Evolutionary conservation across 1,140 invertebrate species (phyloP), one percentile per base, ranked within the genome.

Genomic region (Gonatopus flavifemur): DNA sequence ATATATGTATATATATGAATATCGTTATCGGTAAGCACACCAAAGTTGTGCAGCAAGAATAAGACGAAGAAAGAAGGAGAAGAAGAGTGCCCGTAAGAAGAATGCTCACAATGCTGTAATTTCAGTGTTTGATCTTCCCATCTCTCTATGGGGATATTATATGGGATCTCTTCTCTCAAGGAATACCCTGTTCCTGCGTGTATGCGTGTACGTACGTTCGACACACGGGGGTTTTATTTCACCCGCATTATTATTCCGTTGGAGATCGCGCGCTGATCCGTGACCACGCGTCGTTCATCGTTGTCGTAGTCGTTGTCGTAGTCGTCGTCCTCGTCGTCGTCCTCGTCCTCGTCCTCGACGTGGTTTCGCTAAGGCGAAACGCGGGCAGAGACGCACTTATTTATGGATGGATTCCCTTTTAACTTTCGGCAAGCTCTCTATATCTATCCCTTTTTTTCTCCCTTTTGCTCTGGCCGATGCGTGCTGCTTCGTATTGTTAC

Each of bases 181-280:
- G 39, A 46, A 32, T 42, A 24, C 21, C 36, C 10, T 16, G n/a
- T 13, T 20, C 25, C 19, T 21, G 38, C 22, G 33, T 47, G 38
- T 36, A 35, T 31, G 50, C 32, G 21, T 50, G 44, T 50, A 45
- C 43, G 33, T 43, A 39, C 55, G 30, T 32, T 38, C 41, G 10
- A 12, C 28, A 20, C 33, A 8, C 33, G 9, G 31, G 21, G 62
- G 62, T 72, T 74, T 72, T 75, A 69, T 74, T 74, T 67, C 65
- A 69, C 63, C 68, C 70, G 69, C 70, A 75, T 75, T 75, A 73
- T 71, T 75, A 72, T 75, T 74, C 71, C 62, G 67, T 75, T 75
- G 69, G 64, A 74, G 71, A 74, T 69, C 62, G 67, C 71, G 61
- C 71, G 54, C 59, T 63, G 58, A 66, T 64, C 59, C 57, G 37